Conservation (phyloP, 2,113 vertebrate species). For the Hucho hucho region DNA sequence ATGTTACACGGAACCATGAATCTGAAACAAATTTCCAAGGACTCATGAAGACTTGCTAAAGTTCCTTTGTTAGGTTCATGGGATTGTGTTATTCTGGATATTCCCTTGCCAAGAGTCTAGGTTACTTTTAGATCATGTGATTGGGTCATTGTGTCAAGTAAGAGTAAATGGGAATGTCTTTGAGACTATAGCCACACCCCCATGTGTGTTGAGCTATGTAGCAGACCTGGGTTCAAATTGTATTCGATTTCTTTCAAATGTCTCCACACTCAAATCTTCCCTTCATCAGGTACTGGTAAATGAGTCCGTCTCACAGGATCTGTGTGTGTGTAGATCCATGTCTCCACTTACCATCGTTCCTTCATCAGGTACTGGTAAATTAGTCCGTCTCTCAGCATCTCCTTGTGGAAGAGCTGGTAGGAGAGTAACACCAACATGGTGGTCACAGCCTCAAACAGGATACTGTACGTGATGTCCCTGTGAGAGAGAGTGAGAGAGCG, state of each 20-base stretch:
- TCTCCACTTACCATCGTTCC: conserved; percentile 84
- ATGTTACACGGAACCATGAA: background rate
- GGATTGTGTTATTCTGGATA: background rate
- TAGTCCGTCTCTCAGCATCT: conserved; percentile 85
- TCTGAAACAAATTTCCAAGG: background rate
- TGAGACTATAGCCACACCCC: background rate
- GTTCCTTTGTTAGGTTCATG: background rate
- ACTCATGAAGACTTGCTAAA: background rate
- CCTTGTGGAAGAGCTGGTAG: conserved; percentile 94
- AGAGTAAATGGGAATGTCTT: background rate
- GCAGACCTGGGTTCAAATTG: background rate
- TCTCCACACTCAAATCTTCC: conserved; percentile 83
- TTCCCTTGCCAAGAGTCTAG: background rate
- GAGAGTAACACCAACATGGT: conserved; percentile 90
- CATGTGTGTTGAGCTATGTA: background rate
- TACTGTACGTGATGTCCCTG: conserved; percentile 95
- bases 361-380: conserved; percentile 88
- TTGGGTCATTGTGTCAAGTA: background rate
- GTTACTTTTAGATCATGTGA: background rate
- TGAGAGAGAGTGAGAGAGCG: background rate
- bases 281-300: conserved; percentile 87
- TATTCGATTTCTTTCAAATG: no score
- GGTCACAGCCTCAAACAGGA: conserved; percentile 93
- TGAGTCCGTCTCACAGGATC: conserved; percentile 84
- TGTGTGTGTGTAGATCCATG: conserved; percentile 39